Conservation (phyloP, 2,888 invertebrate genomes). For the Drosophila birchii region DNA sequence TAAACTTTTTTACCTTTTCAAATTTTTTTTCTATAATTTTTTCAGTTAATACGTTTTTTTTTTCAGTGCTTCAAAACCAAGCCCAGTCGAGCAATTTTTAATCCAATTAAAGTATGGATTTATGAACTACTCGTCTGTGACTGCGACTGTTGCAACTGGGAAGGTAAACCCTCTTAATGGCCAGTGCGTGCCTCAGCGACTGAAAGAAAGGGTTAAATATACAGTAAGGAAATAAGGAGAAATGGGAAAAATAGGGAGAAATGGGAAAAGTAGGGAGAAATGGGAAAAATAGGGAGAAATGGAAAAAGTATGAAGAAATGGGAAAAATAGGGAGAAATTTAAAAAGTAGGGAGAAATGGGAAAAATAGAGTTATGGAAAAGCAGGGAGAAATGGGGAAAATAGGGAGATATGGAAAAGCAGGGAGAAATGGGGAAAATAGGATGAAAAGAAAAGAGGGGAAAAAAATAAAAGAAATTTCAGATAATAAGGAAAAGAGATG, state of each 20-base stretch:
- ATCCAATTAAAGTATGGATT: conserved; percentile 77
- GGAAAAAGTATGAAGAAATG: not conserved
- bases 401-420: no score
- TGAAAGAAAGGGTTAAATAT: conserved; percentile 11
- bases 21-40: no score
- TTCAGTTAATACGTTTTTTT: not conserved
- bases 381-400: no score
- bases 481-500: not conserved
- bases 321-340: not conserved
- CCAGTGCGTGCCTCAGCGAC: conserved; percentile 55
- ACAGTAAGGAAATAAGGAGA: not conserved
- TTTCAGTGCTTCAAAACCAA: conserved; percentile 23
- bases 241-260: conserved; percentile 10
- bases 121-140: conserved; percentile 53
- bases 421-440: no score
- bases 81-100: conserved; percentile 70
- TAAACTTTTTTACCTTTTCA: no score
- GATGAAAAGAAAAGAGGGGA: no score
- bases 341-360: no score
- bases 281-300: not conserved
- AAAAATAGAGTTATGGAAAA: no score
- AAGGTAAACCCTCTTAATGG: conserved; percentile 62
- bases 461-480: no score
- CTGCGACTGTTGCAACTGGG: conserved; percentile 14
- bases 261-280: conserved; percentile 5